Evolutionary conservation across 2,888 invertebrate genomes (phyloP), one percentile per base, ranked within the genome.

Genomic region (Drosophila paucipuncta): DNA sequence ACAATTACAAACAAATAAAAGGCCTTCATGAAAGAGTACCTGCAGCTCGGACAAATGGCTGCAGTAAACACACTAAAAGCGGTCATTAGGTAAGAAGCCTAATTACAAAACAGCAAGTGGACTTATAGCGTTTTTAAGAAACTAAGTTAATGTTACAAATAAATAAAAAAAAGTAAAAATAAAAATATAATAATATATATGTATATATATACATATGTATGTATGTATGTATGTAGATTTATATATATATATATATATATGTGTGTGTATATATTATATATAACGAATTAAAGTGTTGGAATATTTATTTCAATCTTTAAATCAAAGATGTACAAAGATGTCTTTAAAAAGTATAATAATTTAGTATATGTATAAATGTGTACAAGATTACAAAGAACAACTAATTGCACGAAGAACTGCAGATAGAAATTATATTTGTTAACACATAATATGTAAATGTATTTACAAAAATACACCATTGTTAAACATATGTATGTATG

Each of bases 281-380:
- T 47, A 47, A 25, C 16, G 16, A 47, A 22, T 47, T 16, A 47
- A 47, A 31, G 35, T 60, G 35, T 31, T 31, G 35, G 33, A 35
- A 55, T 22, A 22, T 33, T 55, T 55, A 22, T 35, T 35, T 55
- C 22, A 35, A 33, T 30, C 22, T 31, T 22, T 22, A 22, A 55
- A 55, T 35, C n/a, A 33, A 33, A 55, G 55, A 22, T 35, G 52
- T 33, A 54, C 13, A 61, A 13, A 39, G 61, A 30, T 50, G 31
- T 63, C 22, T 49, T 55, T 35, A 52, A 22, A 57, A 28, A 47
- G 13, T 31, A 53, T 50, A 47, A 47, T 47, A 47, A 47, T 28
- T 50, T 50, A 50, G 28, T 50, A 50, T 50, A 10, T 28, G 50
- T 50, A 18, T 47, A 25, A 3, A 7, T 18, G 18, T 50, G 28